Evolutionary conservation across 2,888 invertebrate genomes (phyloP).

Genomic region (Hydrotaea diabolus): DNA sequence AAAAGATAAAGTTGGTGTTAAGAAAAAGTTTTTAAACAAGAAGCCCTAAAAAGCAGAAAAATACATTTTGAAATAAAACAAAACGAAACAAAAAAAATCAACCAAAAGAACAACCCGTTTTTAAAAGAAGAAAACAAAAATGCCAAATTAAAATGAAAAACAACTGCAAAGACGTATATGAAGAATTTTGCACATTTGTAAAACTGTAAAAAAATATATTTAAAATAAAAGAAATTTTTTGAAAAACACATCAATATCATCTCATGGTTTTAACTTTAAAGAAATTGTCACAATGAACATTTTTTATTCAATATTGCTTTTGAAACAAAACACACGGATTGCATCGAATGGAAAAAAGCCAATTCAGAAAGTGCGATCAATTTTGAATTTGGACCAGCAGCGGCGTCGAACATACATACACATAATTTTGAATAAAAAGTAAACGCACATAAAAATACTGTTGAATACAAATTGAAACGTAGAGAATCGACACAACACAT

Average conservation of each 20-base stretch:
- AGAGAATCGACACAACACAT: neutral
- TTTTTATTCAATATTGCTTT: slow-evolving; percentile 28
- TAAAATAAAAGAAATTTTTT: slow-evolving; percentile 47
- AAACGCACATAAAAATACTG: slow-evolving; percentile 41
- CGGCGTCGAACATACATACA: neutral
- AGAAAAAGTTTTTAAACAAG: neutral
- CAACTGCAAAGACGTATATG: slow-evolving; percentile 17
- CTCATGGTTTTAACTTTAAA: neutral
- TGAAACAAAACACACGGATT: slow-evolving; percentile 2
- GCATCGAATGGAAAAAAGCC: neutral
- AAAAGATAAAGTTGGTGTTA: slow-evolving; percentile 37
- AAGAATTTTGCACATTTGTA: slow-evolving; percentile 58
- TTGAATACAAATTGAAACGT: neutral
- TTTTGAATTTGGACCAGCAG: slow-evolving; percentile 50
- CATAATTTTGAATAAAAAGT: neutral
- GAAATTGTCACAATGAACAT: neutral
- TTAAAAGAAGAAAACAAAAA: slow-evolving; percentile 42
- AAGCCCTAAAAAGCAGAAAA: neutral
- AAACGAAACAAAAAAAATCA: neutral
- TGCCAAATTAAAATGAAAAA: slow-evolving; percentile 32
- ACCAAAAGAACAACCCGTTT: neutral
- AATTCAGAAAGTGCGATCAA: slow-evolving; percentile 41
- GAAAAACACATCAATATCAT: slow-evolving; percentile 13
- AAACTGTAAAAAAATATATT: slow-evolving; percentile 56
- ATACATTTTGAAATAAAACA: neutral